Evolutionary conservation across 2,888 invertebrate genomes (phyloP).

Genomic region (Noctua pronuba): DNA sequence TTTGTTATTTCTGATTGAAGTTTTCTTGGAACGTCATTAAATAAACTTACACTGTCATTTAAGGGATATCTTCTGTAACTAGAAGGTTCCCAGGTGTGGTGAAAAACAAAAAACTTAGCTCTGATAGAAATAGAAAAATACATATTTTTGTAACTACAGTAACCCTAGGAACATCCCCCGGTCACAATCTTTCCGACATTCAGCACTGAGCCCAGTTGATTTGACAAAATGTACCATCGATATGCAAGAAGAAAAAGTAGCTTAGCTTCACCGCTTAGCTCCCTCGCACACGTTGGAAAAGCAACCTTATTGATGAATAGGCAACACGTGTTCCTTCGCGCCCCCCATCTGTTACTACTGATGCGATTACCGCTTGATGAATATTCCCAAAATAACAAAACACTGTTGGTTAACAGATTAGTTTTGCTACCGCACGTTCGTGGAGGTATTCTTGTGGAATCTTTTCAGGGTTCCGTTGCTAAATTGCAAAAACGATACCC

Average conservation of each 20-base stretch:
- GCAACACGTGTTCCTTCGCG: conserved; percentile 28
- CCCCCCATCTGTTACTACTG: conserved; percentile 27
- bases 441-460: background rate
- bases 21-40: too few species aligned
- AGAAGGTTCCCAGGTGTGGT: too few species aligned
- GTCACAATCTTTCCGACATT: background rate
- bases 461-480: too few species aligned
- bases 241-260: background rate
- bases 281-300: background rate
- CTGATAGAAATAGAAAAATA: too few species aligned
- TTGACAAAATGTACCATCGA: background rate
- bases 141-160: background rate
- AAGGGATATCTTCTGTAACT: too few species aligned
- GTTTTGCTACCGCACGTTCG: background rate
- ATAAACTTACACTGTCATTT: too few species aligned
- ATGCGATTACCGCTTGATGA: conserved; percentile 13
- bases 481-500: too few species aligned
- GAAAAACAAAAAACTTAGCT: too few species aligned
- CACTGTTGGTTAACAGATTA: conserved; percentile 20
- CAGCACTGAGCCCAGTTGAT: too few species aligned
- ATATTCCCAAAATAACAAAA: conserved; percentile 38
- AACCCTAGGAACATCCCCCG: background rate
- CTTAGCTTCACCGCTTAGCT: background rate
- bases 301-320: conserved; percentile 10
- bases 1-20: too few species aligned